Base-by-base conservation (phyloP, 2,888 invertebrate species). In the Agapetus fuscipes region DNA sequence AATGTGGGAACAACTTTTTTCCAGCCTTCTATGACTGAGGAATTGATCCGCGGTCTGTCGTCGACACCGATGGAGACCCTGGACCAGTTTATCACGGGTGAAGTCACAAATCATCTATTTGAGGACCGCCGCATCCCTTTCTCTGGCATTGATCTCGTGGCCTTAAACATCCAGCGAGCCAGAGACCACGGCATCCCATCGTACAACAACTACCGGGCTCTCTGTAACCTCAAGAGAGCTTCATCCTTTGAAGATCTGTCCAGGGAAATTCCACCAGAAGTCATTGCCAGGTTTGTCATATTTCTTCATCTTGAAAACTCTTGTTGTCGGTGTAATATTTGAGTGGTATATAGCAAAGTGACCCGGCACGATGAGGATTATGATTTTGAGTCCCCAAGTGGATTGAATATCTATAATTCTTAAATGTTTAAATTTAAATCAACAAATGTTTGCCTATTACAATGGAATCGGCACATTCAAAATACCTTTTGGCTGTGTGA, bases 41-140 rank as follows among this genome's bases (percentile, higher is more conserved):
- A 91, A 58, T 78, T 93, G 30, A 73, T 82, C 43, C 77, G 93
- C 35, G 93, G 93, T 20, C 64, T 93, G 7, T 72, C 88, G 0
- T 83, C 89, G 0, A 89, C 89, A 0, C 90, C 91, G 1, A 90
- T 93, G 86, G 93, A 93, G 62, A 87, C 86, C 1, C 64, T 93
- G 34, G 93, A 93, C 64, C 90, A 91, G 59, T 91, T 93, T 58
- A 86, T 93, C 51, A 91, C 93, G 1, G 89, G 89, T 0, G 93
- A 93, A 69, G 89, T 93, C 1, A 90, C 91, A 6, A 93, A 95
- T 62, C 95, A 95, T 62, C 66, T 95, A 38, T 95, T 95, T 58
- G 94, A 95, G 60, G 86, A 91, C 55, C 74, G 82, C 11, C 80
- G 80, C 47, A 82, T 87, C 48, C 90, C 91, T 1, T 91, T 91